A percentile compares a stretch with the other conserved stretches of the same genome.
phyloP scores from a whole-genome alignment of 2,888 invertebrate species.

The Meiosimyza decipiens region DNA sequence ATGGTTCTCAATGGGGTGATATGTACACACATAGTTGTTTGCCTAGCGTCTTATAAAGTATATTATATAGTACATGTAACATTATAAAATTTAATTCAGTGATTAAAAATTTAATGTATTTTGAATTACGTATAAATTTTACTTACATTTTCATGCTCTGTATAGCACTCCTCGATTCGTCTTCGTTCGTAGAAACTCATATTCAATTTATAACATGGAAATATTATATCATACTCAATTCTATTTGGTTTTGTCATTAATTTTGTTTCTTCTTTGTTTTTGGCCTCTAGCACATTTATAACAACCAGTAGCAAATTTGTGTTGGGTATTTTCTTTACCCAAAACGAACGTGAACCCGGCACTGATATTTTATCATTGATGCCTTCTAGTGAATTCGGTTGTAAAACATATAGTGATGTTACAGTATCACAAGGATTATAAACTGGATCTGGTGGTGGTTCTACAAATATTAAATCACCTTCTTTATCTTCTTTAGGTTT shows the following conservation, averaged over 20 bases:
- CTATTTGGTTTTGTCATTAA: slow-evolving; percentile 69
- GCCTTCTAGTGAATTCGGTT: slow-evolving; percentile 69
- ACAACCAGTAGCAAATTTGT: slow-evolving; percentile 84
- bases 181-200: slow-evolving; percentile 76
- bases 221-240: slow-evolving; percentile 69
- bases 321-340: slow-evolving; percentile 78
- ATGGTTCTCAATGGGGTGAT: no score
- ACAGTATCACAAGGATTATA: slow-evolving; percentile 77
- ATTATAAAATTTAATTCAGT: no score
- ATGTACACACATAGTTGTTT: no score
- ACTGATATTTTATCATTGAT: slow-evolving; percentile 65
- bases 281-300: slow-evolving; percentile 70
- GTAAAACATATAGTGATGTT: slow-evolving; percentile 76
- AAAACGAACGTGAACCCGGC: slow-evolving; percentile 72
- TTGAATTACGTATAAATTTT: neutral
- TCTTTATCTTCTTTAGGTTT: slow-evolving; percentile 59
- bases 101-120: no score
- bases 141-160: slow-evolving; percentile 77
- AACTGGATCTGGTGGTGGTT: slow-evolving; percentile 58
- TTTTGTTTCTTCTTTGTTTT: slow-evolving; percentile 63
- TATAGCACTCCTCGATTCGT: slow-evolving; percentile 80
- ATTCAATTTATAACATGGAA: slow-evolving; percentile 81
- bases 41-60: no score
- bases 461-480: slow-evolving; percentile 65
- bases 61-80: no score